phyloP scores from a whole-genome alignment of 2,888 invertebrate genomes.

The Latrodectus elegans region DNA sequence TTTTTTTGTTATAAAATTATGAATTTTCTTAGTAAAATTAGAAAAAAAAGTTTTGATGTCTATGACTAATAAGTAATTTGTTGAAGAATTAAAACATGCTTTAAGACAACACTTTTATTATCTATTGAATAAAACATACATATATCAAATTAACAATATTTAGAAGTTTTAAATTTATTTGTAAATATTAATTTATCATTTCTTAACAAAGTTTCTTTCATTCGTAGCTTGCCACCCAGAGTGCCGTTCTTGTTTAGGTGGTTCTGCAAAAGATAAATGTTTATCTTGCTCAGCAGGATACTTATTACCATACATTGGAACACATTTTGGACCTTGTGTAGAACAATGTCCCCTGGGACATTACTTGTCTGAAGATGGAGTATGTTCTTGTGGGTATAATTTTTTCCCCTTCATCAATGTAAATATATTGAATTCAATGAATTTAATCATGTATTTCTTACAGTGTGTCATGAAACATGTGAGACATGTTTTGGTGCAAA shows the following conservation, averaged over 20 bases:
- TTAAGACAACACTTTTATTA: too few relatives aligned
- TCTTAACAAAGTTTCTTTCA: too few relatives aligned
- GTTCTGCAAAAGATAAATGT: conserved; percentile 50
- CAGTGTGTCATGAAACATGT: conserved; percentile 49
- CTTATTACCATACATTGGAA: conserved; percentile 51
- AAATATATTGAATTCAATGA: background rate
- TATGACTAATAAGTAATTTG: too few relatives aligned
- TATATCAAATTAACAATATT: too few relatives aligned
- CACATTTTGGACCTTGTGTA: conserved; percentile 59
- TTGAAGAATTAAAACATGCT: too few relatives aligned
- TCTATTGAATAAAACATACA: too few relatives aligned
- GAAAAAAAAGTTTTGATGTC: too few relatives aligned
- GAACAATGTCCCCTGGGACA: conserved; percentile 47
- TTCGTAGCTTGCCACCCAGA: conserved; percentile 55
- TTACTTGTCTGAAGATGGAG: conserved; percentile 32
- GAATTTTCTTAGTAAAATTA: too few relatives aligned
- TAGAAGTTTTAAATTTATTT: background rate
- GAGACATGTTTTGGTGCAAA: conserved; percentile 51
- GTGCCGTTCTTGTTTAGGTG: conserved; percentile 55
- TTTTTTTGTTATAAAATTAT: too few relatives aligned
- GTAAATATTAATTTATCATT: background rate
- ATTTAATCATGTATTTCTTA: background rate
- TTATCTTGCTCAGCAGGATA: conserved; percentile 57
- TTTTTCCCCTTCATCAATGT: background rate
- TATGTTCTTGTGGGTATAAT: conserved; percentile 34